These are phyloP conservation scores for Toxotes jaculatrix DNA, from an alignment of 2,113 vertebrate species.

Conservation along the genomic window DNA sequence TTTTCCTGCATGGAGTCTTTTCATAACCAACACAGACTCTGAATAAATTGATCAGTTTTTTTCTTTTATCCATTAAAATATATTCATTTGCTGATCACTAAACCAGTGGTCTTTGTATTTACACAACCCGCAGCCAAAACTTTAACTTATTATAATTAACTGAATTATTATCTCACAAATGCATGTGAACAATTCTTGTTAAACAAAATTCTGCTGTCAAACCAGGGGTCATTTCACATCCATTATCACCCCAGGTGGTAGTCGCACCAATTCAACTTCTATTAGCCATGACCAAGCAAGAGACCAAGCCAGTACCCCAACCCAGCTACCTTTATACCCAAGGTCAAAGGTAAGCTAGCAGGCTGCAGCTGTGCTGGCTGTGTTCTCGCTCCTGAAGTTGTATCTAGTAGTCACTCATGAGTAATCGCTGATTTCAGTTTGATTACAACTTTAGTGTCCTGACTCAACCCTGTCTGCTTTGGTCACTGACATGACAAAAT, in stretches of 20 bases:
- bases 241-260: slow-evolving; percentile 45
- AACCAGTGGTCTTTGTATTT: background rate
- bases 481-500: slow-evolving; percentile 28
- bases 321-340: slow-evolving; percentile 12
- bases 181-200: background rate
- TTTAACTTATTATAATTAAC: background rate
- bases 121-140: background rate
- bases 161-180: slow-evolving; percentile 5
- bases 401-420: slow-evolving; percentile 25
- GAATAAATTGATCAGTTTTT: background rate
- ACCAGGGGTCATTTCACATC: slow-evolving; percentile 26
- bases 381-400: slow-evolving; percentile 14
- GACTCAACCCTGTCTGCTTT: slow-evolving; percentile 44
- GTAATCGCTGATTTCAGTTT: slow-evolving; percentile 42
- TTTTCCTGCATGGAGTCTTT: background rate
- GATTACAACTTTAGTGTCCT: slow-evolving; percentile 52
- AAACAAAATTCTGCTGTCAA: slow-evolving; percentile 13
- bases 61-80: background rate
- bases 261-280: slow-evolving; percentile 24
- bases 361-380: slow-evolving; percentile 42
- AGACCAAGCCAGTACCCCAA: background rate
- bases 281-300: slow-evolving; percentile 42
- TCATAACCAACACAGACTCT: background rate
- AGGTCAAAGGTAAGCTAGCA: slow-evolving; percentile 59
- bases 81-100: background rate